Evolutionary conservation across 2,797 vertebrate species (phyloP).

Genomic region (Threskiornis aethiopicus): DNA sequence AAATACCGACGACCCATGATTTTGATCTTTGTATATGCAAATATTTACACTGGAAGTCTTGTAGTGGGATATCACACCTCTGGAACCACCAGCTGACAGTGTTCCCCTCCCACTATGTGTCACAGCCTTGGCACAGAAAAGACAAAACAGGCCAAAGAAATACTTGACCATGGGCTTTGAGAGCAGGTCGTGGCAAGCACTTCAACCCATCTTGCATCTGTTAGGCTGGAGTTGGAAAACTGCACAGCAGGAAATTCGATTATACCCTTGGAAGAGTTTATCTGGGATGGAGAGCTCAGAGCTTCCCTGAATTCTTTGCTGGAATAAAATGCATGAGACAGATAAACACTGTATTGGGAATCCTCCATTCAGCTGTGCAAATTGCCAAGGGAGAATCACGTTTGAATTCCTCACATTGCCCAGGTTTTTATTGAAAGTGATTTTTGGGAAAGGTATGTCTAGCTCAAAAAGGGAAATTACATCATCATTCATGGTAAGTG

Average conservation of each 20-base stretch:
- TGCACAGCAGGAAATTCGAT: background rate
- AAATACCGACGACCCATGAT: conserved; percentile 38
- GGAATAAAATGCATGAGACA: background rate
- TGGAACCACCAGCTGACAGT: conserved; percentile 13
- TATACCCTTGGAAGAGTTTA: background rate
- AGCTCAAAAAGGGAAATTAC: background rate
- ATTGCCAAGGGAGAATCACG: background rate
- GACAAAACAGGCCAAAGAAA: background rate
- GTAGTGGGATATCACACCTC: conserved; percentile 34
- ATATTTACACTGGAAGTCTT: conserved; percentile 48
- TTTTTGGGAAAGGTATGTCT: background rate
- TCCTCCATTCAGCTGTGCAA: background rate
- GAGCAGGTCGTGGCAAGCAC: background rate
- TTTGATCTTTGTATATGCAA: conserved; percentile 59
- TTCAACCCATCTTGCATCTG: background rate
- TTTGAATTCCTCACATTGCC: background rate
- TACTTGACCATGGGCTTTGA: background rate
- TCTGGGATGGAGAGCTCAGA: background rate
- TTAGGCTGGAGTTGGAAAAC: background rate
- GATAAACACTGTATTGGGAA: background rate
- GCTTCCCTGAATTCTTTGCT: background rate
- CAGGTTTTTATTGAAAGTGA: background rate
- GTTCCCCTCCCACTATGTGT: background rate
- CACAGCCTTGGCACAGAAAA: background rate
- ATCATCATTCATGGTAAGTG: background rate